Evolutionary conservation across 1,140 invertebrate species (phyloP), one percentile per base, ranked within the genome.

Genomic region (Drosophila insularis): DNA sequence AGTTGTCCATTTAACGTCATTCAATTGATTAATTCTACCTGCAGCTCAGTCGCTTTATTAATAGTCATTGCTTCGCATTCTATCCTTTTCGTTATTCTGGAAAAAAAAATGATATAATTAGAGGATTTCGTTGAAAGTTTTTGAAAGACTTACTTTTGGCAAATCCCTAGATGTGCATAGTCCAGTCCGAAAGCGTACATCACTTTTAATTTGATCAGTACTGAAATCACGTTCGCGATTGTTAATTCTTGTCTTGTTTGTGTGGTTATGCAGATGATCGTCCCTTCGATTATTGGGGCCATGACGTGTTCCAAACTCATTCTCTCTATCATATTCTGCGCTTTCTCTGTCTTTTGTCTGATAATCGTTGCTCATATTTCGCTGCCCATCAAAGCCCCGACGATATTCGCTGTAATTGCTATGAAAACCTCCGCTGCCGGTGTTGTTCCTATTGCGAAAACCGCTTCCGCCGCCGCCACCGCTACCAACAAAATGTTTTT

Each of bases 61-160:
- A 68, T 87, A 90, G 69, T 90, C 87, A 84, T 78, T 87, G 78
- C 78, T 82, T 71, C 87, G 80, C 78, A 87, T 74, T 63, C 71
- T 74, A 56, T 90, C 73, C 50, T 77, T 84, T 69, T 91, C 85
- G 68, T 80, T 89, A 67, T 74, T 81, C 85, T 91, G 62, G 13
- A 89, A 78, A 6, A 6, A 27, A 27, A 27, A 1, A 6, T 0
- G 4, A 23, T 0, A 23, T 3, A 27, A 5, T 27, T 27, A 6
- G 27, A 11, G 1, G 0, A 35, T 35, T 2, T 8, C 8, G 8
- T 35, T 35, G 8, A 27, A 5, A 5, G 27, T 35, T 11, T 2
- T 35, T 35, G 7, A 10, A 35, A 1, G 32, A 59, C 81, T 68
- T 73, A 90, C 89, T 80, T 84, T 89, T 79, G 77, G 64, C 63